A percentile compares a stretch with the other conserved stretches of the same genome.
Conservation (phyloP, 2,797 vertebrate species). For the Mormyrops attenuatus region DNA sequence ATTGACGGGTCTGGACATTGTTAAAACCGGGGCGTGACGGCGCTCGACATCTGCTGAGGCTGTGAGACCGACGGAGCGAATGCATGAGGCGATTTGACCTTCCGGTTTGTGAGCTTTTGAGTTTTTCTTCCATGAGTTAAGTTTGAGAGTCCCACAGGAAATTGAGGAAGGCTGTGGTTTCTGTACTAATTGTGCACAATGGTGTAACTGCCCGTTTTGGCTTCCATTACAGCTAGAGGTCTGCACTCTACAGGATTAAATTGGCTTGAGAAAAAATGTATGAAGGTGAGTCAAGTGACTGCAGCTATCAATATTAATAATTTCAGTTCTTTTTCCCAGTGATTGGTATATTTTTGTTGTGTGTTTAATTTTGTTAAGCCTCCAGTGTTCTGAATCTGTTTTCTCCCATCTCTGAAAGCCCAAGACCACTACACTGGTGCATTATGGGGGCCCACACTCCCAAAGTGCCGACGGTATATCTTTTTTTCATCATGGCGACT, state of each 20-base stretch:
- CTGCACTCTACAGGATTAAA: neutral
- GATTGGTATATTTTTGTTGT: neutral
- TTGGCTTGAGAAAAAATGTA: neutral
- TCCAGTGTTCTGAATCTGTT: neutral
- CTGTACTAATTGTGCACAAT: neutral
- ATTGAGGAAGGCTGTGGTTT: neutral
- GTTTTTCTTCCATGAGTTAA: neutral
- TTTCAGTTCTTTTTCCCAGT: neutral
- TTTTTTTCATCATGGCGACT: neutral
- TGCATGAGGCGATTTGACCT: neutral
- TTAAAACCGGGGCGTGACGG: neutral
- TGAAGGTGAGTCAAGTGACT: neutral
- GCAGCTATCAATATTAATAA: neutral
- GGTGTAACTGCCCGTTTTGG: neutral
- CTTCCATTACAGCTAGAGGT: neutral
- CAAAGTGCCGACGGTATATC: neutral
- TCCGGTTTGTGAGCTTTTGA: neutral
- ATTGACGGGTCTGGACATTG: neutral
- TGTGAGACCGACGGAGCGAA: neutral
- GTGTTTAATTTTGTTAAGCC: neutral
- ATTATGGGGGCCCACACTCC: neutral
- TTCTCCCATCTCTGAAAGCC: neutral
- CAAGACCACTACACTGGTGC: neutral
- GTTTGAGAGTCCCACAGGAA: slow-evolving; percentile 1
- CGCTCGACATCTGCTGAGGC: neutral